A percentile compares a stretch with the other conserved stretches of the same genome.
Conservation (phyloP, 2,113 vertebrate species). For the Mionectes macconnelli region DNA sequence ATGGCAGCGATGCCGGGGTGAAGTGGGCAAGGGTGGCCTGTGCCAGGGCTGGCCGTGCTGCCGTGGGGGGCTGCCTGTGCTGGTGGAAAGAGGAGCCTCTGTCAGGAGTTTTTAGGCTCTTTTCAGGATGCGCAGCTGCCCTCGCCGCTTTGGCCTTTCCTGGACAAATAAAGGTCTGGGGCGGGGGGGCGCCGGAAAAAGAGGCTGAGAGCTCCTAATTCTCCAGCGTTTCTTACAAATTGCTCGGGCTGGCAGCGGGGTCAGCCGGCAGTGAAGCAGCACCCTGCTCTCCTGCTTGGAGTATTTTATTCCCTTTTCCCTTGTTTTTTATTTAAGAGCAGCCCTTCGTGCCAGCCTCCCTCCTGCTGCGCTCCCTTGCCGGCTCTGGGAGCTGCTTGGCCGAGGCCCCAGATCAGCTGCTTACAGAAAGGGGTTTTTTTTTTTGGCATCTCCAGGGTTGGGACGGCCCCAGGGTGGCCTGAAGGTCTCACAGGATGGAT, state of each 20-base stretch:
- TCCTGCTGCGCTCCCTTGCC: not conserved
- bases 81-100: not conserved
- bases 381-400: not conserved
- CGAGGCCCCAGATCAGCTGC: not conserved
- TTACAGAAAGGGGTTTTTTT: not conserved
- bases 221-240: not conserved
- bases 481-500: not conserved
- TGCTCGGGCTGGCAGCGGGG: rapidly evolving
- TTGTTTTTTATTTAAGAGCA: not conserved
- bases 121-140: not conserved
- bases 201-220: not conserved
- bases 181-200: not conserved
- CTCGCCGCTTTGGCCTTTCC: not conserved
- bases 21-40: not conserved
- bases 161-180: not conserved
- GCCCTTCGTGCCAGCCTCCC: not conserved
- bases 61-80: not conserved
- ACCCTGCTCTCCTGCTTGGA: not conserved
- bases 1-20: rapidly evolving
- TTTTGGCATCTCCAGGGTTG: not conserved
- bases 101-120: not conserved
- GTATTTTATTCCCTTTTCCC: not conserved
- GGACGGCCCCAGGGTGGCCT: not conserved
- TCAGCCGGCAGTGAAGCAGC: not conserved
- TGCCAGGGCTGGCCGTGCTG: not conserved